Base-by-base conservation (phyloP, 2,113 vertebrate species). In the Mola mola region DNA sequence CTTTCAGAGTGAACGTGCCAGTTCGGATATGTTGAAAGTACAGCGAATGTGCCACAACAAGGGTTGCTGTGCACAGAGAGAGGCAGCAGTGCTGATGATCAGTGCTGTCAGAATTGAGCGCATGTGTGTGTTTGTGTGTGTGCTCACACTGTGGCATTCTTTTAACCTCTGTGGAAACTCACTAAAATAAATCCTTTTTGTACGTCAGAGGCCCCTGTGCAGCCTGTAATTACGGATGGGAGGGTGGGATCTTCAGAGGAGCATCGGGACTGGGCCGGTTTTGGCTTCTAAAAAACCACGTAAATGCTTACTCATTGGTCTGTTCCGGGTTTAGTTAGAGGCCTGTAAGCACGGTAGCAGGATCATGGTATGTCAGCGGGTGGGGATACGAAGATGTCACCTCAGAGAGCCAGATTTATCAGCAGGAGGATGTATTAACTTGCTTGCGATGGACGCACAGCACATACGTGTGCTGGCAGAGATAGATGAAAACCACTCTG, bases 91-190 rank as follows among this genome's bases (percentile, higher is more conserved):
- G 28, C 6, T 9, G 28, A 29, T 29, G 28, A 29, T 29, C 9
- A 29, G 9, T 29, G 28, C 28, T 9, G 28, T 29, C 28, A 79
- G 73, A 84, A 73, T 51, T 58, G 37, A 75, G 74, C 72, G 66
- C 25, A 25, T 10, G 19, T 56, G 8, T 55, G 74, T 72, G 47
- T 66, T 64, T 57, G 71, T 66, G 29, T 69, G 47, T 69, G 60
- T 22, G 40, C 72, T 76, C 64, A 78, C 74, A 74, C 78, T 88
- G 87, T 83, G 88, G 86, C 87, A 90, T 92, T 92, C 87, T 89
- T 92, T 91, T 91, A 92, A 91, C 88, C 91, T 91, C 88, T 88
- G 88, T 91, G 90, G 91, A 92, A 93, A 92, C 87, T 87, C 85
- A 86, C 91, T 87, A 91, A 92, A 92, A 92, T 90, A 92, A 93